These are phyloP conservation scores for Virgularia gustaviana DNA, from an alignment of 92 coral and sea anemone species.

Conservation along the genomic window DNA sequence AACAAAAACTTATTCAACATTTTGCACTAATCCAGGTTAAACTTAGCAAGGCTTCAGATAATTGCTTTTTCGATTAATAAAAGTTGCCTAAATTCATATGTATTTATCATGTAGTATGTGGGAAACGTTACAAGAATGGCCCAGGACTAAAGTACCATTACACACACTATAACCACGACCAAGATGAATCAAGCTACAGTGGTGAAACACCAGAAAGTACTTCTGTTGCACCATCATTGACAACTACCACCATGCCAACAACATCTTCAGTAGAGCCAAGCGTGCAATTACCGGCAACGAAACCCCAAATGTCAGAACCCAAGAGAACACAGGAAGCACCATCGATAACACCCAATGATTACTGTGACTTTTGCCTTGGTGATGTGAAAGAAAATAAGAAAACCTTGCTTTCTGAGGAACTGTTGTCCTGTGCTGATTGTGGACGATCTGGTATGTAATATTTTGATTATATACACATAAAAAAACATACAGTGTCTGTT, in stretches of 20 bases:
- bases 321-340: constrained; percentile 47
- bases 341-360: constrained; percentile 77
- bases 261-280: constrained; percentile 53
- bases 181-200: constrained; percentile 60
- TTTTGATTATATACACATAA: neutral
- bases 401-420: constrained; percentile 79
- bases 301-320: constrained; percentile 58
- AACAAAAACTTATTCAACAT: too few species aligned
- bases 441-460: constrained; percentile 96
- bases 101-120: constrained; percentile 95
- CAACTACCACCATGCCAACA: constrained; percentile 60
- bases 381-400: constrained; percentile 80
- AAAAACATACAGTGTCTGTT: neutral
- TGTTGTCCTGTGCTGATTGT: constrained; percentile 95
- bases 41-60: neutral
- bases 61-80: neutral
- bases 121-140: constrained; percentile 94
- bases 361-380: constrained; percentile 98
- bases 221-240: constrained; percentile 48
- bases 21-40: too few species aligned
- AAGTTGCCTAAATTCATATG: neutral
- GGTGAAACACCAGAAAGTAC: constrained; percentile 54
- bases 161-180: constrained; percentile 93
- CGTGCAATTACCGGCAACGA: constrained; percentile 59
- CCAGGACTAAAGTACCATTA: constrained; percentile 97